Percentiles rank a stretch among this genome's conserved stretches.
Conservation (phyloP, 2,888 invertebrate genomes). For the Unio delphinus region DNA sequence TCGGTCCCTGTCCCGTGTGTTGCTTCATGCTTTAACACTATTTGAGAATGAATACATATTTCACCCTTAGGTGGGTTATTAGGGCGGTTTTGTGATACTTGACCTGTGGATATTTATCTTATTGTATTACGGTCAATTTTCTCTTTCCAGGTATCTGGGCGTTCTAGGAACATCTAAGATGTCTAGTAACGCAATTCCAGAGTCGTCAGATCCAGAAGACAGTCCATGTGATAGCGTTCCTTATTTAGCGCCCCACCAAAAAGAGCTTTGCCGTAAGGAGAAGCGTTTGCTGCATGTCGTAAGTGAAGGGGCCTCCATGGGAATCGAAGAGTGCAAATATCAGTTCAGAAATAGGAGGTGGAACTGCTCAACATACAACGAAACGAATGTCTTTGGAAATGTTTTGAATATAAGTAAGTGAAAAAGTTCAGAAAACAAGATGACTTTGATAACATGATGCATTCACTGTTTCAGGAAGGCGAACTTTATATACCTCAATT, state of each 20-base stretch:
- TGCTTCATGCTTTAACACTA: too few species aligned
- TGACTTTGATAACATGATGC: too few species aligned
- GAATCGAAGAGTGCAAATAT: conserved; percentile 89
- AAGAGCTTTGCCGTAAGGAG: conserved; percentile 80
- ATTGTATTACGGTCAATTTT: too few species aligned
- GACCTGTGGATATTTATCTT: too few species aligned
- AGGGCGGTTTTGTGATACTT: too few species aligned
- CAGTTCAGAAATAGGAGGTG: conserved; percentile 90
- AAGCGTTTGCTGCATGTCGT: conserved; percentile 80
- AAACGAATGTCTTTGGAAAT: conserved; percentile 87
- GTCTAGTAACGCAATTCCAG: conserved; percentile 74
- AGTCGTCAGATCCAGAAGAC: conserved; percentile 68
- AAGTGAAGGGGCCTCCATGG: conserved; percentile 83
- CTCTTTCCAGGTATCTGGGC: conserved; percentile 73
- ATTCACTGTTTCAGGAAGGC: too few species aligned
- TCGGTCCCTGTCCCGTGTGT: too few species aligned
- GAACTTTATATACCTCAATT: too few species aligned
- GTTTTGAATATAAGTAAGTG: conserved; percentile 87
- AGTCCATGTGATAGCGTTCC: conserved; percentile 78
- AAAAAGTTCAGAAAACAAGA: not conserved
- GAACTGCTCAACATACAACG: conserved; percentile 89
- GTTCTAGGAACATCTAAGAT: conserved; percentile 70
- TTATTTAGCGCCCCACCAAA: conserved; percentile 81
- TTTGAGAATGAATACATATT: too few species aligned
- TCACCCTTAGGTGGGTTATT: too few species aligned